A percentile compares a stretch with the other conserved stretches of the same genome.
These are phyloP conservation scores for Euphydryas editha DNA, from an alignment of 2,888 invertebrate genomes.

Conservation along the genomic window DNA sequence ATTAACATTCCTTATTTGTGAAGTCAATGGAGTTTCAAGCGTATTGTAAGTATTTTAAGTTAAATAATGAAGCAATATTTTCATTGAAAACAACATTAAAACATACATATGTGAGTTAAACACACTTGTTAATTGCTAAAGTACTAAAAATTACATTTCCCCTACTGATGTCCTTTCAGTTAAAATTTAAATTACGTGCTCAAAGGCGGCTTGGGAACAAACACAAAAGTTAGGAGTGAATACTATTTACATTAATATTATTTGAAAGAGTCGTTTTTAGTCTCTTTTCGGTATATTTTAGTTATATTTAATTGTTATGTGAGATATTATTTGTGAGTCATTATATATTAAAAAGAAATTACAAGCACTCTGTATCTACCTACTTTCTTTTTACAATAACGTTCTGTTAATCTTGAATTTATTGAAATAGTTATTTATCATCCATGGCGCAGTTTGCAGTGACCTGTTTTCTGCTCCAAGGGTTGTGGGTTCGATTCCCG, in stretches of 20 bases:
- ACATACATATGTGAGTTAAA: background rate
- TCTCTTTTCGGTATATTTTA: background rate
- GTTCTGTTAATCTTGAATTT: too few relatives aligned
- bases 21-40: too few relatives aligned
- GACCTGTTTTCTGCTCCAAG: too few relatives aligned
- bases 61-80: background rate
- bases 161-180: conserved; percentile 7
- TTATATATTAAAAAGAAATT: conserved; percentile 2
- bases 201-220: conserved; percentile 26
- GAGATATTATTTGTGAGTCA: background rate
- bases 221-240: conserved; percentile 19
- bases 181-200: conserved; percentile 28
- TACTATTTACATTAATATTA: conserved; percentile 21
- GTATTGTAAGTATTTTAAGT: too few relatives aligned
- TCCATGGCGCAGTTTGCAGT: too few relatives aligned
- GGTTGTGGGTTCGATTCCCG: too few relatives aligned
- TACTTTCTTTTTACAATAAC: too few relatives aligned
- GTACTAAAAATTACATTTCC: conserved; percentile 15
- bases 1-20: background rate
- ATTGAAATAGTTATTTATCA: too few relatives aligned
- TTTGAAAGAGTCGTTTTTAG: conserved; percentile 2
- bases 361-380: too few relatives aligned
- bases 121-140: conserved; percentile 7
- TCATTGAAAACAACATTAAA: background rate
- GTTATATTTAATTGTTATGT: background rate